Conservation (phyloP, 2,797 vertebrate species). For the Ctenopoma kingsleyae region DNA sequence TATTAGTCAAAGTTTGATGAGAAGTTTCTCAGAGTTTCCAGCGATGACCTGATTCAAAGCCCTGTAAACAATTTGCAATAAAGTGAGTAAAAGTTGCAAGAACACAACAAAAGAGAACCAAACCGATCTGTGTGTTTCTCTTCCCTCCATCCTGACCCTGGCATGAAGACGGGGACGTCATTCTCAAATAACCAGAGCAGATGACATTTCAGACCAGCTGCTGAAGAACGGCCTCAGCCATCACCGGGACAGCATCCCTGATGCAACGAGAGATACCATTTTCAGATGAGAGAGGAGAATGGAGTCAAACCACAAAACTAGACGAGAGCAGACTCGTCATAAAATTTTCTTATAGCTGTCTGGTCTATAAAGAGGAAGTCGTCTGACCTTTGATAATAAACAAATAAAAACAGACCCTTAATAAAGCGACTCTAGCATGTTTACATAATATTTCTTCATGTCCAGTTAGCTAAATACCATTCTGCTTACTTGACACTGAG, state of each 20-base stretch:
- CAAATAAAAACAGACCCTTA: slow-evolving; percentile 2
- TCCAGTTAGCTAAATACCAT: background rate
- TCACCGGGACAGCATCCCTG: background rate
- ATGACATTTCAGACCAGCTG: slow-evolving; percentile 54
- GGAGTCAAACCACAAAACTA: background rate
- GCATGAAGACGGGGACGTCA: slow-evolving; percentile 15
- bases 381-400: background rate
- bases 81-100: background rate
- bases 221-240: background rate
- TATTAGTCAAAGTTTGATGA: too few relatives aligned
- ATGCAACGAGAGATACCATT: background rate
- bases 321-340: background rate
- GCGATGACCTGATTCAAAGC: too few relatives aligned
- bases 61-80: background rate
- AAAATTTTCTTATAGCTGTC: background rate
- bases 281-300: background rate
- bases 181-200: slow-evolving; percentile 34
- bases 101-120: too few relatives aligned
- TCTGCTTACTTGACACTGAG: background rate
- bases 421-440: background rate
- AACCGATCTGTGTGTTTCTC: slow-evolving; percentile 18
- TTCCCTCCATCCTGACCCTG: slow-evolving; percentile 1
- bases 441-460: background rate
- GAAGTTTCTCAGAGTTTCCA: too few relatives aligned
- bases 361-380: background rate